These are phyloP conservation scores for Muscicapa striata DNA, from an alignment of 2,797 vertebrate species.

Conservation along the genomic window DNA sequence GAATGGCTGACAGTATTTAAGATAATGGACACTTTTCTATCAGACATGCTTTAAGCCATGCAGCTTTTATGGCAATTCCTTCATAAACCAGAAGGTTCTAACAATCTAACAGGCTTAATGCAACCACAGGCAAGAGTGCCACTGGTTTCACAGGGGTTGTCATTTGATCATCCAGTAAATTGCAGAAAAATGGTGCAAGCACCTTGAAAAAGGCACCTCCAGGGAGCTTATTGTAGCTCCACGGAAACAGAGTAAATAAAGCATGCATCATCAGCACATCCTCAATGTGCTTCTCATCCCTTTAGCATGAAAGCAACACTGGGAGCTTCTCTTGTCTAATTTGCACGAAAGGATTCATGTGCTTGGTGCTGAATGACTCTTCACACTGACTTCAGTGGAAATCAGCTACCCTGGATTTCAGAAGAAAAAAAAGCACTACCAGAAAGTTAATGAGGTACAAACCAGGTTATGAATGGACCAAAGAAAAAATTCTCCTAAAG, in stretches of 20 bases:
- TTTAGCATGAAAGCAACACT: neutral
- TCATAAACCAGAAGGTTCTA: neutral
- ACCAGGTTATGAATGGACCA: slow-evolving; percentile 63
- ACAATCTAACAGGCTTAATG: neutral
- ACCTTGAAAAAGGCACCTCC: neutral
- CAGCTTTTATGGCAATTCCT: neutral
- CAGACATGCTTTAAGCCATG: neutral
- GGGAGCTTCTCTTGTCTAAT: slow-evolving; percentile 2
- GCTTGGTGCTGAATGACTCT: neutral
- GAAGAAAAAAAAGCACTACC: slow-evolving; percentile 53
- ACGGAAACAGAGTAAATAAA: neutral
- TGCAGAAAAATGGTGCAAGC: neutral
- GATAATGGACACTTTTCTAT: neutral
- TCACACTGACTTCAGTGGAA: slow-evolving; percentile 43
- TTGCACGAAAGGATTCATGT: neutral
- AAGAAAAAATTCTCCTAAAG: slow-evolving; percentile 56
- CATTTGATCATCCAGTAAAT: neutral
- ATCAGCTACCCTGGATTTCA: slow-evolving; percentile 36
- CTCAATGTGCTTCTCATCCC: neutral
- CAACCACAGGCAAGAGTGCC: neutral
- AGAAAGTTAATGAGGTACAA: slow-evolving; percentile 71
- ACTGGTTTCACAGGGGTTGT: neutral
- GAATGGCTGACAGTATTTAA: neutral
- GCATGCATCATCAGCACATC: neutral
- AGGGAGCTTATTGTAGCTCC: neutral